Conservation (phyloP, 1,140 invertebrate genomes). For the Camponotus pennsylvanicus region DNA sequence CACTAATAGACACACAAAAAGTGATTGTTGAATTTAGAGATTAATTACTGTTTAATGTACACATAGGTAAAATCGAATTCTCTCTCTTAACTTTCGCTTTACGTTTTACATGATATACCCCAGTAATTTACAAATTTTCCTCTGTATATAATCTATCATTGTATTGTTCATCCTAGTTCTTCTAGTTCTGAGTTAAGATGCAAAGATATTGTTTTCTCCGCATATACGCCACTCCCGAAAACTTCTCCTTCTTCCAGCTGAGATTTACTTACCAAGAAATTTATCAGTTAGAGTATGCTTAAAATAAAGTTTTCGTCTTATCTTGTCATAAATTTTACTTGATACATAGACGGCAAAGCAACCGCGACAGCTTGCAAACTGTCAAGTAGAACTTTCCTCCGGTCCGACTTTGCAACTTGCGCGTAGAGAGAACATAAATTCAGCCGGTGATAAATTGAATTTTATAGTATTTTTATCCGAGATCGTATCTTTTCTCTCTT, state of each 20-base stretch:
- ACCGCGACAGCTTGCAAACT: conserved; percentile 28
- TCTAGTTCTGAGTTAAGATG: background rate
- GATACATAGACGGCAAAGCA: background rate
- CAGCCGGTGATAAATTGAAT: background rate
- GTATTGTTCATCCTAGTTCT: background rate
- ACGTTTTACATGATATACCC: background rate
- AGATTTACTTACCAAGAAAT: conserved; percentile 21
- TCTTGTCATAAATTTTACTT: conserved; percentile 31
- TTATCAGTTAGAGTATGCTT: background rate
- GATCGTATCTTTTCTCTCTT: background rate
- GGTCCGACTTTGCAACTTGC: conserved; percentile 22
- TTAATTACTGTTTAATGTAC: conserved; percentile 32
- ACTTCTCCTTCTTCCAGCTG: background rate
- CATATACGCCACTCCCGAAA: background rate
- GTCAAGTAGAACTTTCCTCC: conserved; percentile 10
- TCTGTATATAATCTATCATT: background rate
- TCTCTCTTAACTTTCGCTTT: background rate
- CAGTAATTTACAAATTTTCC: background rate
- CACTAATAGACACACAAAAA: conserved; percentile 4
- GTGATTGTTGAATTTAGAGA: background rate
- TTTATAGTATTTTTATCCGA: conserved; percentile 15
- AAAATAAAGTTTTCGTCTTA: conserved; percentile 43
- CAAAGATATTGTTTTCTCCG: background rate
- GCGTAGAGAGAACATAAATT: background rate
- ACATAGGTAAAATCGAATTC: background rate